phyloP scores from a whole-genome alignment of 2,888 invertebrate species.

The Epinotia brunnichana region DNA sequence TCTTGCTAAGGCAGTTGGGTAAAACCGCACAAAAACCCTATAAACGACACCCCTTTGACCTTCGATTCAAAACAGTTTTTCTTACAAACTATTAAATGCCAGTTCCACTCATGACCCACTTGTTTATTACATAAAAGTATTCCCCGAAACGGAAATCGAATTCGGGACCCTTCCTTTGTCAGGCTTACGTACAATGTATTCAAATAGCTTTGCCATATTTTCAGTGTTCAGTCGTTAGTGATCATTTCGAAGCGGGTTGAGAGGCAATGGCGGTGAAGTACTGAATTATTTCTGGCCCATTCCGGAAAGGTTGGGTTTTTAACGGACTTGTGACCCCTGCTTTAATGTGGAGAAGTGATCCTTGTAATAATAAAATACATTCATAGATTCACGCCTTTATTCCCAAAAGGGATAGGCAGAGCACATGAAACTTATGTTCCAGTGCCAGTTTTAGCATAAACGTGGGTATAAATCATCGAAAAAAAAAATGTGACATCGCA shows the following conservation, averaged over 20 bases:
- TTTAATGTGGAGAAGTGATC: neutral
- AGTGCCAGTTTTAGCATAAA: too few species aligned
- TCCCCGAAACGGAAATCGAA: constrained; percentile 40
- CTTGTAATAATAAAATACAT: too few species aligned
- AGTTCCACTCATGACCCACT: constrained; percentile 22
- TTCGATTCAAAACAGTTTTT: constrained; percentile 12
- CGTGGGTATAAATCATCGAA: too few species aligned
- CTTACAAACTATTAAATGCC: constrained; percentile 35
- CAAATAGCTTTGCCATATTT: constrained; percentile 40
- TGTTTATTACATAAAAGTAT: constrained; percentile 43
- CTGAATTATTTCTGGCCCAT: neutral
- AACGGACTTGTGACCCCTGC: neutral
- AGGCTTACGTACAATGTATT: constrained; percentile 40
- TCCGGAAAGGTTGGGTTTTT: neutral
- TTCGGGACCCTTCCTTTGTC: constrained; percentile 42
- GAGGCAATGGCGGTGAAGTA: neutral
- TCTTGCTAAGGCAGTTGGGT: too few species aligned
- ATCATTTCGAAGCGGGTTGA: constrained; percentile 30
- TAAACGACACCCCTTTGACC: constrained; percentile 15
- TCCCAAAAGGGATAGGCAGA: too few species aligned
- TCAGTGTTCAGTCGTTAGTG: constrained; percentile 33
- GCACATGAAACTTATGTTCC: too few species aligned
- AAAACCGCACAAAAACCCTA: constrained; percentile 8
- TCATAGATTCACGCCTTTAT: too few species aligned
- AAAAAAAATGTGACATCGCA: too few species aligned